Conservation (phyloP, 2,113 vertebrate genomes). For the Brachyhypopomus occidentalis region DNA sequence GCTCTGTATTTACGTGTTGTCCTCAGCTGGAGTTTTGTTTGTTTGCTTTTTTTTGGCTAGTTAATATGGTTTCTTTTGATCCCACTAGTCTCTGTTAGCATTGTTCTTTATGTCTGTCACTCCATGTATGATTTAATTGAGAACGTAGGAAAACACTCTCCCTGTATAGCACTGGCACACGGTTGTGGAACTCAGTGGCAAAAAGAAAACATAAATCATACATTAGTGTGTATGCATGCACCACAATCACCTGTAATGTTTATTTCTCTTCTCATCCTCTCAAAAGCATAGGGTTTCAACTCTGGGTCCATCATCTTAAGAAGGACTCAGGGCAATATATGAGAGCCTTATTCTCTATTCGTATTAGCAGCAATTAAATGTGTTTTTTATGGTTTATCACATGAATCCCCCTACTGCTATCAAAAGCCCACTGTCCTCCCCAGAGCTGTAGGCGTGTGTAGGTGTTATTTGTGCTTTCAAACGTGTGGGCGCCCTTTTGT, state of each 20-base stretch:
- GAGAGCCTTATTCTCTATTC: slow-evolving; percentile 58
- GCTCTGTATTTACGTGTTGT: slow-evolving; percentile 47
- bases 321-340: slow-evolving; percentile 43
- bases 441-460: slow-evolving; percentile 66
- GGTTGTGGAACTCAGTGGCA: slow-evolving; percentile 23
- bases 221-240: background rate
- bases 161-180: background rate
- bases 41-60: background rate
- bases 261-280: background rate
- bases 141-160: background rate
- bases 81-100: slow-evolving; percentile 19
- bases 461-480: slow-evolving; percentile 65
- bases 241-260: background rate
- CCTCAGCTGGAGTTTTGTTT: background rate
- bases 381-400: slow-evolving; percentile 67
- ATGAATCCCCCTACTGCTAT: slow-evolving; percentile 67
- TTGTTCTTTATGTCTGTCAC: background rate
- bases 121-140: background rate
- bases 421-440: slow-evolving; percentile 66
- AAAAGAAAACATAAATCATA: slow-evolving; percentile 1
- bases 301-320: background rate
- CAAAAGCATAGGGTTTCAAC: background rate
- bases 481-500: slow-evolving; percentile 53
- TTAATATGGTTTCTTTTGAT: slow-evolving; percentile 28
- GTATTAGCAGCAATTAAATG: slow-evolving; percentile 74